phyloP scores from a whole-genome alignment of 2,888 invertebrate genomes.

The Meiosimyza decipiens region DNA sequence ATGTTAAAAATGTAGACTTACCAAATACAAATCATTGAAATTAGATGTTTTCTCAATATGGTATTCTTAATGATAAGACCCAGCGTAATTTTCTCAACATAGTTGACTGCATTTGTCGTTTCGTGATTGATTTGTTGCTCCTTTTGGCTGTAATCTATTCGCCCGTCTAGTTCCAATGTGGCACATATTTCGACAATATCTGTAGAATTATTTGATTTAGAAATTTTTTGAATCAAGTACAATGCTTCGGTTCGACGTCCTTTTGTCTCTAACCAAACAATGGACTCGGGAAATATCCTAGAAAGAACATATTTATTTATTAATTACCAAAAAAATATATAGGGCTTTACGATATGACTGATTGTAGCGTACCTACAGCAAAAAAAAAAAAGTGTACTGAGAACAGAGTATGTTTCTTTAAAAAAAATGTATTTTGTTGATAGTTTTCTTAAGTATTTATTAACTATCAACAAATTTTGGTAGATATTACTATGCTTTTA shows the following conservation, averaged over 20 bases:
- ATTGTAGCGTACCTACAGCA: no score
- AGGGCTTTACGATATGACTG: no score
- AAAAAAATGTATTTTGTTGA: no score
- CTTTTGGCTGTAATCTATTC: background rate
- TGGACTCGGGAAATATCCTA: slow-evolving; percentile 66
- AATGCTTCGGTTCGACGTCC: slow-evolving; percentile 61
- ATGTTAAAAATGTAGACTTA: slow-evolving; percentile 19
- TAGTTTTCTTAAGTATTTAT: no score
- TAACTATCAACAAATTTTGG: no score
- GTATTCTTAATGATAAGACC: slow-evolving; percentile 39
- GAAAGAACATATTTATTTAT: background rate
- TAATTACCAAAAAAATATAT: no score
- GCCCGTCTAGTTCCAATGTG: slow-evolving; percentile 29
- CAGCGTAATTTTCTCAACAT: slow-evolving; percentile 16
- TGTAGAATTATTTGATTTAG: slow-evolving; percentile 53
- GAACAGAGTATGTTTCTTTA: no score
- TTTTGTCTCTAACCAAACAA: slow-evolving; percentile 63
- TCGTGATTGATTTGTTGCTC: background rate
- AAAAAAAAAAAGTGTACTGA: no score
- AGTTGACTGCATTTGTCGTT: background rate
- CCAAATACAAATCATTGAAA: slow-evolving; percentile 55
- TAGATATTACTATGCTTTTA: no score
- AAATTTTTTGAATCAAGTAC: slow-evolving; percentile 57
- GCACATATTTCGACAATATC: slow-evolving; percentile 42
- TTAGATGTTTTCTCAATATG: slow-evolving; percentile 45